A percentile compares a stretch with the other conserved stretches of the same genome.
These are phyloP conservation scores for Cnemophilus loriae DNA, from an alignment of 2,113 vertebrate species.

Conservation along the genomic window DNA sequence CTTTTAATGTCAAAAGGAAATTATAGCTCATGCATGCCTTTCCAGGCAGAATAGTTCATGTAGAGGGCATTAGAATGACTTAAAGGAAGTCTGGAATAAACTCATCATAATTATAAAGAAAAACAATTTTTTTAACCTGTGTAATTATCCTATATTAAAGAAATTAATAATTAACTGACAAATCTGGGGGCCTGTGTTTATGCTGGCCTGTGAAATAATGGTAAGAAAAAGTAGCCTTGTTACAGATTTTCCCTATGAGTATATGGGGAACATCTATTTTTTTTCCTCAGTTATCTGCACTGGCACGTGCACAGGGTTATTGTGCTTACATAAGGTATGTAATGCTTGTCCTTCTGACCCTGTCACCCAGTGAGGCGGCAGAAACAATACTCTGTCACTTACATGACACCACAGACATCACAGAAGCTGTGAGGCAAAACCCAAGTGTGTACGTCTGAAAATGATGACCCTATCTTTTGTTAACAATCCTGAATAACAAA, in stretches of 20 bases:
- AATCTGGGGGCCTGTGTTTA: not conserved
- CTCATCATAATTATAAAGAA: not conserved
- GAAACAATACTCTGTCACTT: not conserved
- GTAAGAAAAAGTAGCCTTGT: not conserved
- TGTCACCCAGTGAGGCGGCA: not conserved
- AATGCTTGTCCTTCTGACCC: not conserved
- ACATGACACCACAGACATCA: not conserved
- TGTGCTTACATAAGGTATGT: not conserved
- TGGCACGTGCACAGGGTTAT: not conserved
- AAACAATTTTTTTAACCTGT: not conserved
- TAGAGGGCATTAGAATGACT: not conserved
- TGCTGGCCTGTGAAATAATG: not conserved
- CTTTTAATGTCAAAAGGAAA: conserved; percentile 51
- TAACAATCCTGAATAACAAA: not conserved
- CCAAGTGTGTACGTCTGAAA: not conserved
- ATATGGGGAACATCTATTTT: not conserved
- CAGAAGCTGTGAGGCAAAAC: not conserved
- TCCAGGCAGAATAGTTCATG: not conserved
- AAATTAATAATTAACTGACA: conserved; percentile 3
- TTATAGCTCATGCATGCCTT: not conserved
- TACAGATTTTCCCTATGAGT: not conserved
- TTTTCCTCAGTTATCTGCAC: not conserved
- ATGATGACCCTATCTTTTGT: not conserved
- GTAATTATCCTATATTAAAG: not conserved
- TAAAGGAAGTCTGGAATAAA: conserved; percentile 5